These are phyloP conservation scores for Periophthalmodon schlosseri DNA, from an alignment of 2,113 vertebrate species.

Conservation along the genomic window DNA sequence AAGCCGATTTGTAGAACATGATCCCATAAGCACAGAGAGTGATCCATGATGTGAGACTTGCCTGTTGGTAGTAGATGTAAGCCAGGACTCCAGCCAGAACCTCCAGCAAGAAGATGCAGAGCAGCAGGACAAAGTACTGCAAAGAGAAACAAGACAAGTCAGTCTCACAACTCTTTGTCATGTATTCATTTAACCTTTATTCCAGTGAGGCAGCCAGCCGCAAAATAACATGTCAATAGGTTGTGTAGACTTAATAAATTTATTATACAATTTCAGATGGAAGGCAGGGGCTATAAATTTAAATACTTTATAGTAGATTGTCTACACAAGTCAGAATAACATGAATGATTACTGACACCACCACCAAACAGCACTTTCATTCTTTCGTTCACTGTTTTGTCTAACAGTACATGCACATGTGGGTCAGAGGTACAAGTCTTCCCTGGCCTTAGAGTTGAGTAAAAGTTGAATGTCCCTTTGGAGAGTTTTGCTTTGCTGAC, in stretches of 20 bases:
- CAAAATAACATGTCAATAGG: too few species aligned
- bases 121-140: constrained; percentile 93
- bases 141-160: constrained; percentile 20
- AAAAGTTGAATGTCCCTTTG: constrained; percentile 1
- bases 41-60: constrained; percentile 50
- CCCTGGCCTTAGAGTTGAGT: neutral
- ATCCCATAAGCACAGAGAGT: neutral
- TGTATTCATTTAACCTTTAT: neutral
- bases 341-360: too few species aligned
- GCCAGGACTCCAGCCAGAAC: constrained; percentile 92
- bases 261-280: too few species aligned
- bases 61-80: constrained; percentile 97
- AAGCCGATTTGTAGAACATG: neutral
- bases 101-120: constrained; percentile 96
- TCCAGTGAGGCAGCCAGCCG: too few species aligned
- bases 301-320: too few species aligned
- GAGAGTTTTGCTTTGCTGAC: neutral
- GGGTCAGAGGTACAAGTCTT: too few species aligned
- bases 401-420: too few species aligned
- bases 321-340: too few species aligned
- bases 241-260: too few species aligned
- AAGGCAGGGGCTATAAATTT: too few species aligned
- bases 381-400: too few species aligned
- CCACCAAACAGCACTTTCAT: too few species aligned
- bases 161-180: neutral